These are phyloP conservation scores for Trichonephila clavata DNA, from an alignment of 1,140 invertebrate genomes.

Conservation along the genomic window DNA sequence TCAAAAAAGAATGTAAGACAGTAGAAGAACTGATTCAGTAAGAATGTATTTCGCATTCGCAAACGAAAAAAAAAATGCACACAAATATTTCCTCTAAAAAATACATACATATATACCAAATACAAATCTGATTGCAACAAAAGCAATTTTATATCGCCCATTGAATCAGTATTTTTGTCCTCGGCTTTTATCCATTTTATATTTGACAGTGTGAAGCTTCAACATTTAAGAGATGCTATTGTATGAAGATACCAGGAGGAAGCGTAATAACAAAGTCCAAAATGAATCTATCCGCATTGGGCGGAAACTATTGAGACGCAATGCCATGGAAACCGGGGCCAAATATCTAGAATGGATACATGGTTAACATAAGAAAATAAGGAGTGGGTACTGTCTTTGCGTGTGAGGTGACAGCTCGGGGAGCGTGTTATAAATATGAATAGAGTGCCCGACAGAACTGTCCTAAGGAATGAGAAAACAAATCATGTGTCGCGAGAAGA, in stretches of 20 bases:
- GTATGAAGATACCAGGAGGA: background rate
- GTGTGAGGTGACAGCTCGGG: constrained; percentile 69
- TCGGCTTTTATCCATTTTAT: too few species aligned
- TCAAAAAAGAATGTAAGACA: too few species aligned
- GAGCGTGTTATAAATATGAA: constrained; percentile 73
- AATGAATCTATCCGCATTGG: constrained; percentile 12
- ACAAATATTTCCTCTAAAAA: too few species aligned
- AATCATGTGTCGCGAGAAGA: constrained; percentile 67
- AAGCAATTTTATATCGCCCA: too few species aligned
- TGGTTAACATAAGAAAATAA: constrained; percentile 41
- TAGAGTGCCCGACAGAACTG: constrained; percentile 67
- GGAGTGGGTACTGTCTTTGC: background rate
- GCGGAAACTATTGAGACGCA: background rate
- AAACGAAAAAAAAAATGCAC: too few species aligned
- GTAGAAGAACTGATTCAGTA: too few species aligned
- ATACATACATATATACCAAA: too few species aligned
- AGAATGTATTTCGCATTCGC: too few species aligned
- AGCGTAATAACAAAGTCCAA: background rate
- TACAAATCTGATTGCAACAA: too few species aligned
- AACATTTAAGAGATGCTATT: background rate
- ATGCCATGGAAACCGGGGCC: constrained; percentile 7
- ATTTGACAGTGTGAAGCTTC: background rate
- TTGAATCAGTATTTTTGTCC: too few species aligned
- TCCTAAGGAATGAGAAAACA: constrained; percentile 69
- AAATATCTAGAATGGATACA: background rate